Base-by-base conservation (phyloP, 2,888 invertebrate genomes). In the Pheosia tremula region DNA sequence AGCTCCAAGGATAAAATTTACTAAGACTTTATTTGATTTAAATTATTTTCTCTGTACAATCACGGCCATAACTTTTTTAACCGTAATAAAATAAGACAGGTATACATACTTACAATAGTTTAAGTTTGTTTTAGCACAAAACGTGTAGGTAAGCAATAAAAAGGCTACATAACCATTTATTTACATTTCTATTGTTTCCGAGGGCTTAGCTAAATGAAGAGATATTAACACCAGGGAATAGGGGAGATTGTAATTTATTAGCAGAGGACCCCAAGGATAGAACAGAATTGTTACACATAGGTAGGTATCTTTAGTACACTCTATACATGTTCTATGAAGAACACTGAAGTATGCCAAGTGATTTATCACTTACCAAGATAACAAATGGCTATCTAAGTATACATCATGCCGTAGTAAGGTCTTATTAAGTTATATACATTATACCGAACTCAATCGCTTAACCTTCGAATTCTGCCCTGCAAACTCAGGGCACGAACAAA, bases 221-320 rank as follows among this genome's bases (percentile, higher is more conserved):
- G 65, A 68, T 71, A 65, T 66, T 66, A 71, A 68, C 65, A 63
- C 67, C 62, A 52, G 52, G 59, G 62, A 62, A 54, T 60, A 61
- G 43, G 63, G 62, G 56, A 57, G 59, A 60, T 53, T 58, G 59
- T 58, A 63, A 74, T 70, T 67, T 70, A 72, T 70, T 63, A 66
- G 55, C 24, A 61, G 63, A 62, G 58, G 60, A 61, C 58, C 67
- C 64, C 63, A 49, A 61, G 64, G 50, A 50, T 50, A 24, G 50
- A 24, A 50, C 50, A 50, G 8, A 24, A 24, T 2, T 4, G n/a
- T 47, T 47, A 11, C 11, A n/a, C 11, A 5, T 47, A 47, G 11
- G 9, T 47, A 47, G 11, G 9, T 11, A 45, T 45, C 3, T 5
- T 5, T 47, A n/a, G 4, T 47, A 47, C 45, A n/a, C 8, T 11